Evolutionary conservation across 23 tunicate genomes (phyloP).

Genomic region (Oikopleura vanhoeffeni): DNA sequence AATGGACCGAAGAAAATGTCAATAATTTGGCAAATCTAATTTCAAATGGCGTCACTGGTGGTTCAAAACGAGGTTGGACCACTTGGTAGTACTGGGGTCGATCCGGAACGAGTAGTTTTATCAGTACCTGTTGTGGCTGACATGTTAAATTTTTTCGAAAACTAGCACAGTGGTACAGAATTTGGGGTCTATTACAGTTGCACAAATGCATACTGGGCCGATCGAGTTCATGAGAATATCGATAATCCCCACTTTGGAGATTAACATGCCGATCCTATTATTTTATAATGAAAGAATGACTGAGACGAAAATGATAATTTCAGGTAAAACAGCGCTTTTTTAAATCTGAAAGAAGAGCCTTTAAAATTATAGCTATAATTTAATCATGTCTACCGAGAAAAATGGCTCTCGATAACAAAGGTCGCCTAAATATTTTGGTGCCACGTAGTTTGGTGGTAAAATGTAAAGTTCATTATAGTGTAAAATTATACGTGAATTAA

Average conservation of each 20-base stretch:
- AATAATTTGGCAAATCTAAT: not conserved
- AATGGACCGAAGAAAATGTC: not conserved
- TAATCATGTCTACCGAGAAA: too few relatives aligned
- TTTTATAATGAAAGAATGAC: constrained; percentile 9
- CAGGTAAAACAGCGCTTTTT: not conserved
- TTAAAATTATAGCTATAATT: too few relatives aligned
- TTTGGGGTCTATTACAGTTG: not conserved
- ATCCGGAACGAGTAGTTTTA: not conserved
- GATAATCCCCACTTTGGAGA: not conserved
- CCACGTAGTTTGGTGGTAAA: too few relatives aligned
- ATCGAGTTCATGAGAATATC: not conserved
- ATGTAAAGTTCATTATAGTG: too few relatives aligned
- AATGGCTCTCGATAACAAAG: too few relatives aligned
- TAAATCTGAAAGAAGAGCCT: too few relatives aligned
- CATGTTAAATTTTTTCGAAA: not conserved
- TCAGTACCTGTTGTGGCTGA: not conserved
- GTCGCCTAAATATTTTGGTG: too few relatives aligned
- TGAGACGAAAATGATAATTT: not conserved
- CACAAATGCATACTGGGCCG: not conserved
- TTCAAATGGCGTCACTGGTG: not conserved
- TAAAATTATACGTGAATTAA: too few relatives aligned
- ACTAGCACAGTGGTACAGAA: not conserved
- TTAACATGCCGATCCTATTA: not conserved
- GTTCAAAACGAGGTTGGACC: constrained; percentile 11
- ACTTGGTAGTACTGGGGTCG: not conserved